Percentiles rank a stretch among this genome's conserved stretches.
Evolutionary conservation across 2,888 invertebrate genomes (phyloP).

Genomic region (Lepidonotus clava): DNA sequence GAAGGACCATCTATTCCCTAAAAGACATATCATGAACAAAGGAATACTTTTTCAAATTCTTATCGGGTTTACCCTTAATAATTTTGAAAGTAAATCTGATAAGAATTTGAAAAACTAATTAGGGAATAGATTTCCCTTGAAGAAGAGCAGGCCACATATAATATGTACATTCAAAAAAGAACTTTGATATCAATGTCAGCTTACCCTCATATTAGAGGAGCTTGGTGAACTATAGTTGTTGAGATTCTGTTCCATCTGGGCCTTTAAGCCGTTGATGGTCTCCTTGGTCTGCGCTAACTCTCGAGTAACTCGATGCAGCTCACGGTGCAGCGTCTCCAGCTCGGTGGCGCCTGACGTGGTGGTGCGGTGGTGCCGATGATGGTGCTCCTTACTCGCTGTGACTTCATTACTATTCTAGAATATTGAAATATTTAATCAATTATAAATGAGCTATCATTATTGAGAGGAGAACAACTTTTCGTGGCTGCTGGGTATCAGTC

Average conservation of each 20-base stretch:
- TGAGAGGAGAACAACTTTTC: neutral
- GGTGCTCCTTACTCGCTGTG: constrained; percentile 4
- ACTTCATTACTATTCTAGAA: constrained; percentile 18
- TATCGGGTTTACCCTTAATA: no score
- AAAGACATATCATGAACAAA: no score
- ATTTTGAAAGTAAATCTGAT: no score
- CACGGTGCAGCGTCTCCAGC: constrained; percentile 11
- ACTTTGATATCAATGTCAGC: neutral
- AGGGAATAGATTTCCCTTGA: no score
- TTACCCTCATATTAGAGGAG: constrained; percentile 24
- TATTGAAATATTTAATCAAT: neutral
- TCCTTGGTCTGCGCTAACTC: constrained; percentile 37
- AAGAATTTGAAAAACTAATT: no score
- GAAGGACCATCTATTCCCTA: no score
- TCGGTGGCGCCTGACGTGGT: neutral
- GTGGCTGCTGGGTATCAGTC: neutral
- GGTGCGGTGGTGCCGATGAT: neutral
- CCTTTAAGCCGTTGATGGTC: neutral
- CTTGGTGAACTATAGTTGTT: neutral
- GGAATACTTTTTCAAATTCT: no score
- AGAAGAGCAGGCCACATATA: no score
- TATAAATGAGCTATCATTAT: neutral
- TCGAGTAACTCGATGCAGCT: constrained; percentile 29
- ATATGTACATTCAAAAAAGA: no score
- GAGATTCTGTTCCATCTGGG: constrained; percentile 8